Base-by-base conservation (phyloP, 2,888 invertebrate species). In the Steromphala cineraria region DNA sequence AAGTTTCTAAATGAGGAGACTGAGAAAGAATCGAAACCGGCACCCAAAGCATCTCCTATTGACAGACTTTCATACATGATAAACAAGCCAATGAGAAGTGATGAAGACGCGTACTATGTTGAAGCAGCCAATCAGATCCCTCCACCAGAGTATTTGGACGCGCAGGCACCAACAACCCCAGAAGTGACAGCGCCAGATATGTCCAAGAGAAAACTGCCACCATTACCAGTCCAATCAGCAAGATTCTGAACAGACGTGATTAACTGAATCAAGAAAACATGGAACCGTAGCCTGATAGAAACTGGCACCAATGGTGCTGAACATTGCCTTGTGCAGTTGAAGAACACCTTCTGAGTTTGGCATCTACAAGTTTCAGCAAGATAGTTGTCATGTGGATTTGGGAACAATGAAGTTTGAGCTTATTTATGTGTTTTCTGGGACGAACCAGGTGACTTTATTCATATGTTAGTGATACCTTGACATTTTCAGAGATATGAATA, bases 171-270 rank as follows among this genome's bases (percentile, higher is more conserved):
- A 4, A 67, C 52, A 36, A 40, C 79, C 40, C 52, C 40, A 28
- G 79, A 79, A 15, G 52, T 71, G 5, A 67, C 71, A 31, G 7
- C 17, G 53, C 10, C 71, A 53, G 55, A 67, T 53, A 53, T 67
- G 17, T 67, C 67, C 5, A 79, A 71, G n/a, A 71, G 79, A 71
- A 79, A 79, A 24, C 53, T 79, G 15, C 79, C 79, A 5, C 79
- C 79, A 17, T 36, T 79, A n/a, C 79, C 79, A 78, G 15, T 46
- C 46, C 46, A 46, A 46, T 46, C 46, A 46, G 46, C 46, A 46
- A 46, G 46, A 46, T 46, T 46, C 46, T 46, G 46, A 46, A 8
- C 10, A 10, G 10, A 46, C 13, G 5, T 10, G 19, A 19, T 67
- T 21, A 21, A 24, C 24, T 8, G 10, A 10, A 13, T 28, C 28